Evolutionary conservation across 1,140 invertebrate species (phyloP), one percentile per base, ranked within the genome.

Genomic region (Bombus affinis): DNA sequence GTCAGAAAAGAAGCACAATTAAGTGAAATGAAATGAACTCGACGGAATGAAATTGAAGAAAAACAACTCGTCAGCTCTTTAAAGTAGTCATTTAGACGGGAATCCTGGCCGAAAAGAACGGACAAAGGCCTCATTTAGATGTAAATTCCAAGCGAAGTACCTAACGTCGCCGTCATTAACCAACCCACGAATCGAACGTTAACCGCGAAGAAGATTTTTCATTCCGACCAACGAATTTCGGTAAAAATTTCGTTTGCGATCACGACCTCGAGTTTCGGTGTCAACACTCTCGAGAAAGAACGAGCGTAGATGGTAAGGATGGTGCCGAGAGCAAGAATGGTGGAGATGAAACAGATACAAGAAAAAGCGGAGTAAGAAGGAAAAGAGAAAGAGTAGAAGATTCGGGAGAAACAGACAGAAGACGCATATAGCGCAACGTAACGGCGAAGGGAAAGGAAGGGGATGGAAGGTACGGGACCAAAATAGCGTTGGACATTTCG

Each of bases 401-500:
- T 72, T 32, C 72, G 80, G 57, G 73, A 81, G 84, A 79, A 83
- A 37, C 65, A 32, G 44, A 85, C 47, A 62, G 65, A 65, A 66
- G 53, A 32, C 44, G 28, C 32, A 35, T 35, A 53, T 47, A 76
- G 25, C 32, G 74, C 65, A n/a, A 76, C 10, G 62, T 35, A 47
- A 66, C 18, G 22, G 37, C 10, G 25, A 87, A 81, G 75, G 47
- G 47, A 62, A 75, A 37, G 57, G 68, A 87, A 68, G 78, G 62
- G 66, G 32, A 42, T 66, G 59, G 10, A 81, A 66, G 13, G n/a
- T 71, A 85, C 53, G 62, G 32, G 57, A 91, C 92, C 75, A 87
- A 92, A 92, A 92, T 92, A 92, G 85, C 92, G 5, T 12, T 32
- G 90, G 86, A 90, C 92, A 91, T 92, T 91, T 90, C 91, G 89